phyloP scores from a whole-genome alignment of 2,888 invertebrate species.

The Drosophila multiciliata region DNA sequence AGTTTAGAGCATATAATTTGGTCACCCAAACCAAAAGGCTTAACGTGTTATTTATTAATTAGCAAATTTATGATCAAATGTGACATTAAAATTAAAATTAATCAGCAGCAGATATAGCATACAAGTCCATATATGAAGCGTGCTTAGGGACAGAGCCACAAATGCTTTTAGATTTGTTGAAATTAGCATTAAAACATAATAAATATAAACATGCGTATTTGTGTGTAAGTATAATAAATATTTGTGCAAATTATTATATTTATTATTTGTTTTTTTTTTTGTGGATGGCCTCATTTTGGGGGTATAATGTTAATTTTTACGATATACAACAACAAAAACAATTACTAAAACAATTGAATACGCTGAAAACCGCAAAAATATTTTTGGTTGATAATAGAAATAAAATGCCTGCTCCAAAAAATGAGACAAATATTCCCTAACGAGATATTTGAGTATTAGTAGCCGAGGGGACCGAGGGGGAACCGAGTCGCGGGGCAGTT shows the following conservation, averaged over 20 bases:
- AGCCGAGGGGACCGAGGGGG: neutral
- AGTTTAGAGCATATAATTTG: slow-evolving; percentile 10
- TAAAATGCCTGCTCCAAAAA: slow-evolving; percentile 40
- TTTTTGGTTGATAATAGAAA: slow-evolving; percentile 51
- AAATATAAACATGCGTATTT: slow-evolving; percentile 46
- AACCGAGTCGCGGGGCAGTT: slow-evolving; percentile 12
- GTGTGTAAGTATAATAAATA: slow-evolving; percentile 50
- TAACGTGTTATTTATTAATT: slow-evolving; percentile 69
- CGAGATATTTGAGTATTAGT: slow-evolving; percentile 26
- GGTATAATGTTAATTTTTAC: slow-evolving; percentile 61
- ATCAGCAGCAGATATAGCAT: slow-evolving; percentile 77
- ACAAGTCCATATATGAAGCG: slow-evolving; percentile 39
- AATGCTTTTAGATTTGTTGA: slow-evolving; percentile 66
- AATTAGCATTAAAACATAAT: slow-evolving; percentile 83
- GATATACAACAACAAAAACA: slow-evolving; percentile 39
- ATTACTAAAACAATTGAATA: slow-evolving; percentile 70
- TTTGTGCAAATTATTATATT: slow-evolving; percentile 80
- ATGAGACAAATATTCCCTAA: slow-evolving; percentile 37
- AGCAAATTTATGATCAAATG: slow-evolving; percentile 83
- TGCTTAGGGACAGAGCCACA: slow-evolving; percentile 44
- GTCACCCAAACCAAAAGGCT: slow-evolving; percentile 24
- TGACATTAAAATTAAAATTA: slow-evolving; percentile 82
- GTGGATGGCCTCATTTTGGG: slow-evolving; percentile 43
- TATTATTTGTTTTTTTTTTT: slow-evolving; percentile 13
- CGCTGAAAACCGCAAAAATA: slow-evolving; percentile 70